A percentile compares a stretch with the other conserved stretches of the same genome.
phyloP scores from a whole-genome alignment of 2,113 vertebrate species.

The Rousettus leschenaultii region DNA sequence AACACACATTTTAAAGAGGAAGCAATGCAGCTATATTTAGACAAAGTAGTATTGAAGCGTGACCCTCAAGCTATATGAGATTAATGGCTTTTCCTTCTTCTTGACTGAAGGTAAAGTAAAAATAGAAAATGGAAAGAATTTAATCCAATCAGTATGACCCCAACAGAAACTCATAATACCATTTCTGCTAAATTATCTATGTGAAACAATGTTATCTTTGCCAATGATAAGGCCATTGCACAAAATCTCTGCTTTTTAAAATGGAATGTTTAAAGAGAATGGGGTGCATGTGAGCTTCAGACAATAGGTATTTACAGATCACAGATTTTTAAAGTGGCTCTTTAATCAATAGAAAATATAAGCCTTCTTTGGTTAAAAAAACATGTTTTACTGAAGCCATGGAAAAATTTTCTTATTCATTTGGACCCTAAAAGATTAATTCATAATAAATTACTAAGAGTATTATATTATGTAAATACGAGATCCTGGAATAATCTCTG shows the following conservation, averaged over 20 bases:
- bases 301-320: background rate
- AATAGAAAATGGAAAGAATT: slow-evolving; percentile 46
- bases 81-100: slow-evolving; percentile 29
- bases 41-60: slow-evolving; percentile 32
- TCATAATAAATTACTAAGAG: slow-evolving; percentile 11
- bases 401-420: background rate
- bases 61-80: background rate
- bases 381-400: background rate
- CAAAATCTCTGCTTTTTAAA: slow-evolving; percentile 20
- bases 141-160: slow-evolving; percentile 16
- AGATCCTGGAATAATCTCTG: background rate
- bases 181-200: slow-evolving; percentile 1
- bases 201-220: background rate
- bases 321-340: background rate
- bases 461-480: slow-evolving; percentile 1
- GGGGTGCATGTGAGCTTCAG: background rate
- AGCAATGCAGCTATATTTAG: background rate
- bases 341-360: slow-evolving; percentile 9
- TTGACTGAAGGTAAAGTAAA: slow-evolving; percentile 44
- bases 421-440: slow-evolving; percentile 26
- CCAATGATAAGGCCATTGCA: background rate
- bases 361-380: background rate
- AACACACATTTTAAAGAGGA: slow-evolving; percentile 29
- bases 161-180: slow-evolving; percentile 35
- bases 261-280: slow-evolving; percentile 1